Percentiles rank a stretch among this genome's conserved stretches.
These are phyloP conservation scores for Anarrhichthys ocellatus DNA, from an alignment of 2,113 vertebrate genomes.

Conservation along the genomic window DNA sequence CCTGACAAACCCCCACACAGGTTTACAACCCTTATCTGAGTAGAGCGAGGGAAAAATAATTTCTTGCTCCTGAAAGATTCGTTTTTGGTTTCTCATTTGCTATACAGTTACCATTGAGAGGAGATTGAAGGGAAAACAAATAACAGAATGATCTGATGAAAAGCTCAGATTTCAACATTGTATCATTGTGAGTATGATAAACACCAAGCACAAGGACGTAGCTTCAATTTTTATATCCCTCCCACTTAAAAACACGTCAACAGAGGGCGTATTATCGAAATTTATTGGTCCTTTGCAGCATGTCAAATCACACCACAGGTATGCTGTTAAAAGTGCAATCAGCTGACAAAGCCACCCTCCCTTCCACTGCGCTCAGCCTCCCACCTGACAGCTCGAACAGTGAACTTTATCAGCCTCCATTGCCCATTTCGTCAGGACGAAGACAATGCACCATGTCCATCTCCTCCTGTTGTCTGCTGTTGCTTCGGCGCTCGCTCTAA, in stretches of 20 bases:
- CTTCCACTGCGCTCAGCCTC: slow-evolving; percentile 25
- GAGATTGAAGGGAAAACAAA: neutral
- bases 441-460: slow-evolving; percentile 13
- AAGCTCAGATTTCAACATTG: neutral
- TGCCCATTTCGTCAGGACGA: slow-evolving; percentile 29
- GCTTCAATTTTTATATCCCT: slow-evolving; percentile 5
- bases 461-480: slow-evolving; percentile 12
- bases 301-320: slow-evolving; percentile 25
- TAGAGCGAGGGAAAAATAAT: neutral
- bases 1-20: slow-evolving; percentile 22
- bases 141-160: slow-evolving; percentile 8
- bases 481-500: slow-evolving; percentile 25
- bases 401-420: slow-evolving; percentile 39
- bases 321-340: slow-evolving; percentile 47
- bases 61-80: neutral
- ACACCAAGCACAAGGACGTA: neutral
- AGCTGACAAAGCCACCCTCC: slow-evolving; percentile 55
- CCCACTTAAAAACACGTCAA: neutral
- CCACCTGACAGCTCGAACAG: slow-evolving; percentile 41
- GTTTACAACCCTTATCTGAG: slow-evolving; percentile 55
- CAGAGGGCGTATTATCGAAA: slow-evolving; percentile 15
- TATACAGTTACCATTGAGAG: slow-evolving; percentile 17
- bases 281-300: slow-evolving; percentile 1
- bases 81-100: slow-evolving; percentile 25
- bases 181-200: slow-evolving; percentile 1